Evolutionary conservation across 2,888 invertebrate species (phyloP), one percentile per base, ranked within the genome.

Genomic region (Agrotis exclamationis): DNA sequence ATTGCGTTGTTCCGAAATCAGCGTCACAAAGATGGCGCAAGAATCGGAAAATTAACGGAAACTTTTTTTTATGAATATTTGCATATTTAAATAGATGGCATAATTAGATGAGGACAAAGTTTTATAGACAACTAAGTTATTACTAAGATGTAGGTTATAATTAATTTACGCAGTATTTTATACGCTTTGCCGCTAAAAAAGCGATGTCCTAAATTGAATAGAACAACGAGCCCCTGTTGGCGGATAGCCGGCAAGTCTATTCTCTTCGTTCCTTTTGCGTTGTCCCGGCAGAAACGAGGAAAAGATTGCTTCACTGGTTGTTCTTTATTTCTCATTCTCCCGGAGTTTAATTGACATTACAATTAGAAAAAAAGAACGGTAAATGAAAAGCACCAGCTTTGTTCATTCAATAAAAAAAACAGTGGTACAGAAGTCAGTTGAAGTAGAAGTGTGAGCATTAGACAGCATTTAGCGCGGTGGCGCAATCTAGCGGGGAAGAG

Each of bases 401-500:
- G 20, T 50, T 24, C 7, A 4, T 28, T 24, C 3, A 14, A 13
- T 45, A 24, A n/a, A n/a, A 28, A 33, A 22, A 53, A 33, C 1
- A 1, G 13, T 3, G 24, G 14, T 13, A n/a, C n/a, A n/a, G n/a
- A n/a, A n/a, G 20, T 24, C 18, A 20, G 16, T 70, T 13, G 13
- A n/a, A 24, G 3, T 59, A 33, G 20, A 14, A 53, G 24, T 58
- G 45, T 14, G 51, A 22, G n/a, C 51, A 56, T 65, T 69, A 66
- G 39, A 44, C 39, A 62, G 28, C 47, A 63, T 70, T 70, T 53
- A 69, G 45, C 44, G n/a, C 47, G 16, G 58, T 80, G 56, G 76
- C 68, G 73, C 63, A 69, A 80, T 70, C 76, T 80, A 80, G 62
- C 53, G 67, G 54, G 22, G 64, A 56, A 62, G 58, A 65, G 39